A percentile compares a stretch with the other conserved stretches of the same genome.
Conservation (phyloP, 2,888 invertebrate species). For the Ochropacha duplaris region DNA sequence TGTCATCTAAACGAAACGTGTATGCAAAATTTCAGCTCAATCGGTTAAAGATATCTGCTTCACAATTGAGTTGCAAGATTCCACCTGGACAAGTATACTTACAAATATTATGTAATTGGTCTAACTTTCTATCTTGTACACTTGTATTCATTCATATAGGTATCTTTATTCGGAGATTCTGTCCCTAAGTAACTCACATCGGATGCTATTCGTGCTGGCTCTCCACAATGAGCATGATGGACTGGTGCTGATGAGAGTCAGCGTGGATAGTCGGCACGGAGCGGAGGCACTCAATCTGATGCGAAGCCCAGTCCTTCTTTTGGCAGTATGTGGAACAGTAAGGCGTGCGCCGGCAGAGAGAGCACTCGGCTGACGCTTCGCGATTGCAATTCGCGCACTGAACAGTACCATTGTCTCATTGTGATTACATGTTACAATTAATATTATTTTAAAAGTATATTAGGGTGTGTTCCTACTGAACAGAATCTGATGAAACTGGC, state of each 20-base stretch:
- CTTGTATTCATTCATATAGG: no score
- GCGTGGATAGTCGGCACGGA: conserved; percentile 81
- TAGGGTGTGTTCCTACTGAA: no score
- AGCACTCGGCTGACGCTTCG: conserved; percentile 94
- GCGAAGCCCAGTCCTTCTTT: conserved; percentile 94
- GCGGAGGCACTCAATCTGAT: conserved; percentile 91
- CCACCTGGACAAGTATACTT: no score
- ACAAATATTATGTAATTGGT: no score
- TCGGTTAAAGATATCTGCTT: no score
- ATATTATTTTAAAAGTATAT: no score
- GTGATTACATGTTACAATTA: background rate
- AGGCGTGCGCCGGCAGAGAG: conserved; percentile 91
- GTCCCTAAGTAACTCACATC: conserved; percentile 4
- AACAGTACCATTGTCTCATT: conserved; percentile 24
- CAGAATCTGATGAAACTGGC: no score
- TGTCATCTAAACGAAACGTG: no score
- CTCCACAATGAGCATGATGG: conserved; percentile 94
- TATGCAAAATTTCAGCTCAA: no score
- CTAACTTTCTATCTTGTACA: no score
- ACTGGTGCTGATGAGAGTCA: conserved; percentile 83
- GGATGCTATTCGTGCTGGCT: conserved; percentile 84
- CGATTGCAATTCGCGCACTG: conserved; percentile 95
- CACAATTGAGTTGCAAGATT: no score
- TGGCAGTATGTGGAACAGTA: conserved; percentile 96
- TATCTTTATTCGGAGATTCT: no score